Percentiles rank a stretch among this genome's conserved stretches.
Evolutionary conservation across 2,797 vertebrate species (phyloP).

Genomic region (Micropoecilia bifurca): DNA sequence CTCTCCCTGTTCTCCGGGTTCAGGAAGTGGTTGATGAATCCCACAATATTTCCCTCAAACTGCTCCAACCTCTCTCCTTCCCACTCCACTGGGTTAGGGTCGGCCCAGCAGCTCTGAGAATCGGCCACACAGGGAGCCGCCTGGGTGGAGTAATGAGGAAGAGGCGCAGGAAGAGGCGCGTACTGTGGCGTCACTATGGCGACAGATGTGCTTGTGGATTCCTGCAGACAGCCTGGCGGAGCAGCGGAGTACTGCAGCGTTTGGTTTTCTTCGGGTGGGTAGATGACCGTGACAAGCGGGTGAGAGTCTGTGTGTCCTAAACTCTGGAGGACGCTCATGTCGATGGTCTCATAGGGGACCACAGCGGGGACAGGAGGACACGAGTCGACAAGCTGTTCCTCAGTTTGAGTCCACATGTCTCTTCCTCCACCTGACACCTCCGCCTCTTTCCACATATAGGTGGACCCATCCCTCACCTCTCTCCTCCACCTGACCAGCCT

Average conservation of each 20-base stretch:
- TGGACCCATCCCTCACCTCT: constrained; percentile 42
- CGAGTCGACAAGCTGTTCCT: constrained; percentile 27
- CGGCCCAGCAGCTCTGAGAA: constrained; percentile 17
- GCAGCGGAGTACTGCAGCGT: constrained; percentile 8
- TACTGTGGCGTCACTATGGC: not conserved
- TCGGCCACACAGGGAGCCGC: not conserved
- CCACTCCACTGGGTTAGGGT: not conserved
- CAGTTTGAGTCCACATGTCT: constrained; percentile 64
- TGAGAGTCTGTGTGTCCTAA: constrained; percentile 14
- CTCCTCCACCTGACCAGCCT: constrained; percentile 31
- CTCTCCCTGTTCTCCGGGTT: constrained; percentile 26
- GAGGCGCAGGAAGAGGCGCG: not conserved
- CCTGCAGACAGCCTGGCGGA: constrained; percentile 7
- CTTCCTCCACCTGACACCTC: constrained; percentile 4
- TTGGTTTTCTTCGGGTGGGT: constrained; percentile 35
- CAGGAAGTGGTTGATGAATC: constrained; percentile 78
- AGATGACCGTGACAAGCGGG: constrained; percentile 48
- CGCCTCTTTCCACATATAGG: constrained; percentile 47
- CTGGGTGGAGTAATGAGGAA: constrained; percentile 6
- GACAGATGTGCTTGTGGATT: constrained; percentile 16
- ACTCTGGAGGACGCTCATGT: constrained; percentile 44
- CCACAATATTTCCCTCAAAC: constrained; percentile 78
- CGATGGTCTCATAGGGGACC: constrained; percentile 50
- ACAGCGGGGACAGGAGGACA: constrained; percentile 5
- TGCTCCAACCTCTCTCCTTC: constrained; percentile 41